A percentile compares a stretch with the other conserved stretches of the same genome.
phyloP scores from a whole-genome alignment of 2,113 vertebrate species.

The Lethenteron camtschaticum region DNA sequence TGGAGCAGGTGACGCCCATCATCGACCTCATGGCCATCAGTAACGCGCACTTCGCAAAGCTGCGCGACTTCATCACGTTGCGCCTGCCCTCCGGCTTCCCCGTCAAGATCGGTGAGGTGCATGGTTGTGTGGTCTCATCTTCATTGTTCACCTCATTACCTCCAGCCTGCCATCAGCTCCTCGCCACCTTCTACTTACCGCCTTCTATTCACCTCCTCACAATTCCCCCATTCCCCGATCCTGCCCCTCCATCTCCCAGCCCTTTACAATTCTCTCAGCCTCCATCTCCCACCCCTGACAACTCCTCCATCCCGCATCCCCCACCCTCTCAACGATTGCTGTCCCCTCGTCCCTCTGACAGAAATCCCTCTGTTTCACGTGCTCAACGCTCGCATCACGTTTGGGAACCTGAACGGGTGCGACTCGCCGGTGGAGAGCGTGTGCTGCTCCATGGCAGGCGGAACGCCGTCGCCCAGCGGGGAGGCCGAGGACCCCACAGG shows the following conservation, averaged over 20 bases:
- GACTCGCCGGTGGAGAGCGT: slow-evolving; percentile 35
- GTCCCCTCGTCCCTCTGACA: slow-evolving; percentile 15
- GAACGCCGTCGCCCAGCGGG: slow-evolving; percentile 22
- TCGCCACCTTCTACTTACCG: too few species aligned
- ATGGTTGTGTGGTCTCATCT: too few species aligned
- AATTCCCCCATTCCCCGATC: too few species aligned
- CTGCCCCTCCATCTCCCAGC: too few species aligned
- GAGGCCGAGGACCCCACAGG: slow-evolving; percentile 24
- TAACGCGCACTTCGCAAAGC: slow-evolving; percentile 77
- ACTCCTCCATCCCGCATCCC: too few species aligned
- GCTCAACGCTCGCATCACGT: slow-evolving; percentile 86
- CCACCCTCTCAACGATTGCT: neutral
- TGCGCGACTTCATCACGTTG: slow-evolving; percentile 80
- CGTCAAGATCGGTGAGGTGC: slow-evolving; percentile 57
- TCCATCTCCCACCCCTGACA: too few species aligned
- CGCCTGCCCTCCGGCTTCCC: slow-evolving; percentile 82
- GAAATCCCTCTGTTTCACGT: slow-evolving; percentile 96
- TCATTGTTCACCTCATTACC: too few species aligned
- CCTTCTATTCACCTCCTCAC: too few species aligned
- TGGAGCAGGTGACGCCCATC: slow-evolving; percentile 81
- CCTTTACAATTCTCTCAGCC: too few species aligned
- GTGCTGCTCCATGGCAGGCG: too few species aligned
- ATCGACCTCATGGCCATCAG: slow-evolving; percentile 97
- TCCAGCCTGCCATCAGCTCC: too few species aligned
- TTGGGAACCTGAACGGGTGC: slow-evolving; percentile 84